Evolutionary conservation across 30 jellyfish, hydroid and myxozoan species (phyloP).

Genomic region (Rhopilema esculentum): DNA sequence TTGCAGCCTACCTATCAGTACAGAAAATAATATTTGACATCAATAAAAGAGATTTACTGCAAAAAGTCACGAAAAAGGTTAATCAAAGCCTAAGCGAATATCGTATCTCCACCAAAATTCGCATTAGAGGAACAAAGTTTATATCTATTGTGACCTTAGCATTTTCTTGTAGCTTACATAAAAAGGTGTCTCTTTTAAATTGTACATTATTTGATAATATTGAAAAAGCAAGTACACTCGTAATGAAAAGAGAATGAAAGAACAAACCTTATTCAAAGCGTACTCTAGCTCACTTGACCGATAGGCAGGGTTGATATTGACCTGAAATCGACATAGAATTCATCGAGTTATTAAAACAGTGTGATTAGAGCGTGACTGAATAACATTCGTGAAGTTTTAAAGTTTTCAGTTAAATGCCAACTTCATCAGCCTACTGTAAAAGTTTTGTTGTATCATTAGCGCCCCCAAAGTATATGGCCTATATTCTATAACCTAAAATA

Average conservation of each 20-base stretch:
- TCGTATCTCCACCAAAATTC: no score
- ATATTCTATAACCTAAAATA: no score
- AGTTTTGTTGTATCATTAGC: no score
- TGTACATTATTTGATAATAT: not conserved
- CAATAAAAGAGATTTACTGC: not conserved
- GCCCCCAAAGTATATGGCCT: no score
- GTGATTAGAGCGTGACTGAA: not conserved
- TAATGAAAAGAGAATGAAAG: not conserved
- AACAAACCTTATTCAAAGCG: slow-evolving; percentile 85
- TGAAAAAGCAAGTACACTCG: not conserved
- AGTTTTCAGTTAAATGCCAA: not conserved
- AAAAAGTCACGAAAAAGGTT: not conserved
- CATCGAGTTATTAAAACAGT: not conserved
- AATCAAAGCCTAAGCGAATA: no score
- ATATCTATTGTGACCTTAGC: no score
- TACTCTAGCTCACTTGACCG: slow-evolving; percentile 75
- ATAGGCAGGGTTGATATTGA: slow-evolving; percentile 93
- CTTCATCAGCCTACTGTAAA: no score
- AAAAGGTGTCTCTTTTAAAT: no score
- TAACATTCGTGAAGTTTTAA: not conserved
- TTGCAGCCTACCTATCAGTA: slow-evolving; percentile 81
- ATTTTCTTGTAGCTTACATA: no score
- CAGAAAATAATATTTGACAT: not conserved
- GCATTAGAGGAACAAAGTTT: no score
- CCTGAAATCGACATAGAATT: slow-evolving; percentile 52